Conservation (phyloP, 2,797 vertebrate species). For the Setipinna tenuifilis region DNA sequence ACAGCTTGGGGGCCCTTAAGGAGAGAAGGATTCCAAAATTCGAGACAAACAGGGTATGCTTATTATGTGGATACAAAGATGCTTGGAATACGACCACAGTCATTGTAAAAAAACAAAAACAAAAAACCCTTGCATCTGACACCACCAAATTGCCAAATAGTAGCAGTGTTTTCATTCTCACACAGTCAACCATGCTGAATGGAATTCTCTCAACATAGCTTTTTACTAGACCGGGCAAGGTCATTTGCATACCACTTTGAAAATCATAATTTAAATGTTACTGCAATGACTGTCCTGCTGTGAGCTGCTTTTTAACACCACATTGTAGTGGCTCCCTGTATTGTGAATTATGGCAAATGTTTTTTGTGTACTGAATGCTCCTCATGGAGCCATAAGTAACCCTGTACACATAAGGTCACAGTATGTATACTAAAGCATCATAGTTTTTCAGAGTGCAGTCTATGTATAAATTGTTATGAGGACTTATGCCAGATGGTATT, state of each 20-base stretch:
- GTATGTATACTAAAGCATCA: too few relatives aligned
- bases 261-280: not conserved
- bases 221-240: not conserved
- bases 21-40: not conserved
- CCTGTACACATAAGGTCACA: too few relatives aligned
- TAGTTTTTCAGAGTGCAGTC: too few relatives aligned
- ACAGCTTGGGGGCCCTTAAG: slow-evolving; percentile 6
- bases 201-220: not conserved
- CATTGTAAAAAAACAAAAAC: not conserved
- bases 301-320: not conserved
- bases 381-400: too few relatives aligned
- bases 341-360: too few relatives aligned
- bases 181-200: not conserved
- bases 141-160: not conserved
- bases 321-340: too few relatives aligned
- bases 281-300: not conserved
- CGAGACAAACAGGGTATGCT: not conserved
- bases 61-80: not conserved
- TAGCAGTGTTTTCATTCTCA: not conserved
- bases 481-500: too few relatives aligned
- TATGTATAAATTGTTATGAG: too few relatives aligned
- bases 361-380: too few relatives aligned
- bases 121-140: not conserved
- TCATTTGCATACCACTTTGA: not conserved
- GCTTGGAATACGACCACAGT: not conserved